Base-by-base conservation (phyloP, 2,113 vertebrate genomes). In the Siniperca knerii region DNA sequence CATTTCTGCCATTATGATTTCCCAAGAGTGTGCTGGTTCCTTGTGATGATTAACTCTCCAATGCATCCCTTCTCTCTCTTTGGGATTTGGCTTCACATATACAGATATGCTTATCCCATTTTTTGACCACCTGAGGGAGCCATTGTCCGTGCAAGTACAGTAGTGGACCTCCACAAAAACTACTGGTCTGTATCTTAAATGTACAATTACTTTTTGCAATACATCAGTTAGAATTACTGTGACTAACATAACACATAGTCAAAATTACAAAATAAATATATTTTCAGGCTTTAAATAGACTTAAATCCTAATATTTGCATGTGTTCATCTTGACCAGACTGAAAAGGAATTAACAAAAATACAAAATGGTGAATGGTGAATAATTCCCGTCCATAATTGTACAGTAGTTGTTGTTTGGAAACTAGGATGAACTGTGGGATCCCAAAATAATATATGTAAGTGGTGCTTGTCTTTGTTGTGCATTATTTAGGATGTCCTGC, bases 101-200 rank as follows among this genome's bases (percentile, higher is more conserved):
- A 4, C 29, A 67, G 10, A 78, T 29, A 18, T 87, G 64, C 7
- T 21, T 13, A 13, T 65, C 23, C 61, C 18, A 8, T 44, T 15
- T 37, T 67, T 10, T 57, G 44, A 15, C 88, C 93, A 91, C 92
- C 33, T n/a, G 90, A 79, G 86, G 88, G 92, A 78, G 92, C 84
- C 81, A 90, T 68, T 86, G 85, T 84, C 80, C 74, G 75, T 35
- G n/a, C 25, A 68, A 57, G 62, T 3, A 62, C 12, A 33, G 9
- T 2, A 12, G 48, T 15, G 10, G 15, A 5, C 16, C 40, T 46
- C 11, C 11, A 37, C 11, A 64, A 46, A 10, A 48, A 21, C 23
- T 48, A n/a, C 20, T 44, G 13, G 3, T 13, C 21, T 60, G 6
- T 18, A 55, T 44, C 18, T 55, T 50, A 18, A 29, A 57, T 40